Percentiles rank a stretch among this genome's conserved stretches.
Evolutionary conservation across 2,888 invertebrate genomes (phyloP).

Genomic region (Pyrochroa serraticornis): DNA sequence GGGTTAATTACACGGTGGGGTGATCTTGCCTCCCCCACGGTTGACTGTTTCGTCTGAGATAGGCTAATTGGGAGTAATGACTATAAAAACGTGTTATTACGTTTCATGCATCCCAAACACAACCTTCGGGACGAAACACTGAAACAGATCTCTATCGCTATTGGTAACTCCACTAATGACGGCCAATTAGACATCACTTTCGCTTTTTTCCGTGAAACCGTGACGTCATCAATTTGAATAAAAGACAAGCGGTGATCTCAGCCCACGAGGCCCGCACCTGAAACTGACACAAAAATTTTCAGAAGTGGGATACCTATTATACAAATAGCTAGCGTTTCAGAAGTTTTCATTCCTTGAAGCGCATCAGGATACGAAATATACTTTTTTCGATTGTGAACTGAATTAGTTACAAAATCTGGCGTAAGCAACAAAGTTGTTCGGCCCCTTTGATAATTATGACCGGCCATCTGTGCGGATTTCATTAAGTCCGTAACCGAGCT

Average conservation of each 20-base stretch:
- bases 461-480: too few relatives aligned
- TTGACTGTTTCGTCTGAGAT: not conserved
- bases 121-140: slow-evolving; percentile 15
- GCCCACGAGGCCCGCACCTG: too few relatives aligned
- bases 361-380: too few relatives aligned
- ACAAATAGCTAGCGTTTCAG: too few relatives aligned
- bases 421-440: too few relatives aligned
- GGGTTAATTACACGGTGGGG: not conserved
- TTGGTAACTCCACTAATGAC: not conserved
- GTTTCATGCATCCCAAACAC: slow-evolving; percentile 20
- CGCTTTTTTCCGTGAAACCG: slow-evolving; percentile 15
- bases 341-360: too few relatives aligned
- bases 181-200: slow-evolving; percentile 8
- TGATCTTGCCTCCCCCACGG: not conserved
- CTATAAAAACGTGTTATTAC: slow-evolving; percentile 12
- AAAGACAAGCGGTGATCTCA: slow-evolving; percentile 2
- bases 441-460: too few relatives aligned
- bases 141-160: slow-evolving; percentile 12
- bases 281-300: too few relatives aligned
- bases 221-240: slow-evolving; percentile 7
- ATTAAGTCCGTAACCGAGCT: too few relatives aligned
- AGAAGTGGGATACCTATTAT: too few relatives aligned
- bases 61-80: slow-evolving; percentile 6
- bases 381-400: too few relatives aligned
- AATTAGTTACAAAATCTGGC: too few relatives aligned